phyloP scores from a whole-genome alignment of 1,140 invertebrate species.

The Ostrea denselamellosa region DNA sequence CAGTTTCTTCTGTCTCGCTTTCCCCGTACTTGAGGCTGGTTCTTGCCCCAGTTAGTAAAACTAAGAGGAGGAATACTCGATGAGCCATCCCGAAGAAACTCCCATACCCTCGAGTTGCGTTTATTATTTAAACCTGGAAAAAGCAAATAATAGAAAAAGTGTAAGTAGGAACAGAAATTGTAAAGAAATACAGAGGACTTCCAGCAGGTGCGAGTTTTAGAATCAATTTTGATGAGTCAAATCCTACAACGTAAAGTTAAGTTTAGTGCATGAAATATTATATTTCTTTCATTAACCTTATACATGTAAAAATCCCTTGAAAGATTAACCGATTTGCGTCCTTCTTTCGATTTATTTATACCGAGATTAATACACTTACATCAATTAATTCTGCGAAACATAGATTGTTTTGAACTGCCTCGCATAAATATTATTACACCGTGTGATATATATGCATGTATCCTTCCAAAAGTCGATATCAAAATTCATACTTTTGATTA shows the following conservation, averaged over 20 bases:
- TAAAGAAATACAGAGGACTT: too few species aligned
- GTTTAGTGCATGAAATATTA: too few species aligned
- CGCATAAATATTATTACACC: constrained; percentile 4
- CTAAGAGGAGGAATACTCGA: constrained; percentile 41
- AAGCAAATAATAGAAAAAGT: neutral
- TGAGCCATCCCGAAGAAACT: constrained; percentile 64
- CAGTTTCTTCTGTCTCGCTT: constrained; percentile 70
- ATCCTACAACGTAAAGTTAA: too few species aligned
- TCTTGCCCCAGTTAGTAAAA: constrained; percentile 68
- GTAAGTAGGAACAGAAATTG: too few species aligned
- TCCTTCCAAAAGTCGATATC: neutral
- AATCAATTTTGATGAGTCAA: too few species aligned
- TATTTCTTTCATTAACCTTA: too few species aligned
- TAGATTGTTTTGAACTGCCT: neutral
- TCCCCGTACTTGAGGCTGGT: constrained; percentile 64
- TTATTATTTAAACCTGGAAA: constrained; percentile 74
- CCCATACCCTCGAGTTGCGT: constrained; percentile 63
- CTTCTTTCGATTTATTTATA: neutral
- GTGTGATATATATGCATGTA: neutral
- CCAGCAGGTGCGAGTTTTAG: too few species aligned
- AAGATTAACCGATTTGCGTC: too few species aligned
- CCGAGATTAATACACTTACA: neutral
- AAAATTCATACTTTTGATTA: neutral
- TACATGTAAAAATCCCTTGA: too few species aligned
- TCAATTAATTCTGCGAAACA: neutral